These are phyloP conservation scores for Hirtodrosophila duncani DNA, from an alignment of 2,888 invertebrate species.

Conservation along the genomic window DNA sequence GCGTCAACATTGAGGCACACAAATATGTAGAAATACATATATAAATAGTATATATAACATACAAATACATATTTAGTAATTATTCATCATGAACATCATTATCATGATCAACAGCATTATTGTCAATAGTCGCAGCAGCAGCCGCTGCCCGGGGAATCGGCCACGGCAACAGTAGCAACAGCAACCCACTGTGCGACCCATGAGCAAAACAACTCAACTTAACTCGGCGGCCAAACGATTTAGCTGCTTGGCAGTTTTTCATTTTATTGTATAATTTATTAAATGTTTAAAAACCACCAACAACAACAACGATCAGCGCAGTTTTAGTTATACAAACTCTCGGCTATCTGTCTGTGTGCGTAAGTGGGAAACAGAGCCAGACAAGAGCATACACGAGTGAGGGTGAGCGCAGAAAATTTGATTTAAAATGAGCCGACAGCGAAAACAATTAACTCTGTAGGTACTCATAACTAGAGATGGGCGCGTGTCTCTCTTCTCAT, in stretches of 20 bases:
- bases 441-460: conserved; percentile 62
- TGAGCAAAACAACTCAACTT: conserved; percentile 10
- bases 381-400: not conserved
- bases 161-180: conserved; percentile 16
- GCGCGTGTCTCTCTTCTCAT: too few relatives aligned
- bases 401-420: conserved; percentile 26
- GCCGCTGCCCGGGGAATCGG: conserved; percentile 33
- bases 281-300: conserved; percentile 51
- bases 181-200: too few relatives aligned
- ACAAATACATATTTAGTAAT: conserved; percentile 58
- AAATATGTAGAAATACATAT: conserved; percentile 30
- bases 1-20: conserved; percentile 36
- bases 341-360: conserved; percentile 28
- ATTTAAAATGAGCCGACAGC: conserved; percentile 50
- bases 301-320: conserved; percentile 47
- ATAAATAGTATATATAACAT: conserved; percentile 26
- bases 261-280: conserved; percentile 65
- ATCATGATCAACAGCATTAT: conserved; percentile 39
- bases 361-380: conserved; percentile 11
- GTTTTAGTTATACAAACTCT: conserved; percentile 64
- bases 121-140: conserved; percentile 20
- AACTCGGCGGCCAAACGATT: conserved; percentile 47
- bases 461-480: too few relatives aligned
- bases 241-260: conserved; percentile 52
- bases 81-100: conserved; percentile 57